Evolutionary conservation across 2,888 invertebrate genomes (phyloP).

Genomic region (Apocheima hispidaria): DNA sequence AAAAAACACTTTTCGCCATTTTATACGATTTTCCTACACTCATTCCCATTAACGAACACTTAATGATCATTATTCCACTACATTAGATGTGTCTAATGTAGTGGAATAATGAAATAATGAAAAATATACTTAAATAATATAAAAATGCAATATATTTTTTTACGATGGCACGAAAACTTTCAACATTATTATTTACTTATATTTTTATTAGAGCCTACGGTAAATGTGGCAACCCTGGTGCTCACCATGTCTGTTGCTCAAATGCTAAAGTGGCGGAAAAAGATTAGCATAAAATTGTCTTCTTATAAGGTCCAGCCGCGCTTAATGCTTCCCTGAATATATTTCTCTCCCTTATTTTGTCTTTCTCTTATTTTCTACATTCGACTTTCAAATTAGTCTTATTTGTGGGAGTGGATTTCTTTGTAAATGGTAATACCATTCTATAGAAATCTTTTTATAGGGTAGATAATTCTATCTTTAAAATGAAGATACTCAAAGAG

Average conservation of each 20-base stretch:
- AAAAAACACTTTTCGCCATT: no score
- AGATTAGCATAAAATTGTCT: conserved; percentile 83
- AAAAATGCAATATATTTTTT: no score
- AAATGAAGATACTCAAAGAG: conserved; percentile 3
- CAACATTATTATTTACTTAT: no score
- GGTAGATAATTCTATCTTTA: conserved; percentile 37
- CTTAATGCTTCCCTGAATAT: conserved; percentile 53
- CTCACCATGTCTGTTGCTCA: conserved; percentile 65
- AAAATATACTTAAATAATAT: no score
- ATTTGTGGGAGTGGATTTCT: conserved; percentile 44
- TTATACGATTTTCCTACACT: no score
- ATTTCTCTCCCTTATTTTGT: conserved; percentile 51
- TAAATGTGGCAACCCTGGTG: conserved; percentile 55
- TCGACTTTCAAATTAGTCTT: conserved; percentile 46
- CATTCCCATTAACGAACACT: no score
- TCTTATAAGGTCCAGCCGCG: conserved; percentile 68
- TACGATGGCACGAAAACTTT: no score
- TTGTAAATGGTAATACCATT: conserved; percentile 44
- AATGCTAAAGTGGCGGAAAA: conserved; percentile 80
- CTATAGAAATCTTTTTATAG: no score
- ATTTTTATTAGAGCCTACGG: background rate
- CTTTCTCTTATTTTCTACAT: conserved; percentile 32
- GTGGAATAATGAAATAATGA: no score
- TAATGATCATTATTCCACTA: no score
- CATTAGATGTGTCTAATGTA: no score